A percentile compares a stretch with the other conserved stretches of the same genome.
These are phyloP conservation scores for Halesus radiatus DNA, from an alignment of 1,140 invertebrate species.

Conservation along the genomic window DNA sequence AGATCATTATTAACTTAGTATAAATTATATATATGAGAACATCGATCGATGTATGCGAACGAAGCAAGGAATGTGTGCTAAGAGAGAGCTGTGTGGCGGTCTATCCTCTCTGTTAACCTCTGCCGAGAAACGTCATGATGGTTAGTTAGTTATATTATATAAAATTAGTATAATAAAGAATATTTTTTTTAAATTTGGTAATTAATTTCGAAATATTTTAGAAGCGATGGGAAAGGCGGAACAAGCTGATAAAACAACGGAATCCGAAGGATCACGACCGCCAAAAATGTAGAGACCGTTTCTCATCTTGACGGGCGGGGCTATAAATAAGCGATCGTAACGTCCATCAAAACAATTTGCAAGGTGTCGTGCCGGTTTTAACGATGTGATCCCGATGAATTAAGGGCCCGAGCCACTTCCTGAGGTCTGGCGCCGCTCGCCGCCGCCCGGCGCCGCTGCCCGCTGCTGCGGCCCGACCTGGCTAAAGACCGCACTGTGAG, in stretches of 20 bases:
- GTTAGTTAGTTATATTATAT: no score
- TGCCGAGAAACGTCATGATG: no score
- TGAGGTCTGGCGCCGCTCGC: conserved; percentile 22
- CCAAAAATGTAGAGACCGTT: not conserved
- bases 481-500: not conserved
- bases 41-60: no score
- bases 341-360: conserved; percentile 27
- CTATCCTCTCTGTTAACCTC: no score
- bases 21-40: no score
- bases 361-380: not conserved
- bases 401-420: conserved; percentile 19
- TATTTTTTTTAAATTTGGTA: no score
- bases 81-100: no score
- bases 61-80: no score
- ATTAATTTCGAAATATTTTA: no score
- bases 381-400: conserved; percentile 15
- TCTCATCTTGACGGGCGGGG: not conserved
- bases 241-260: not conserved
- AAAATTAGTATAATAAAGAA: no score
- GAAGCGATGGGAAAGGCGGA: no score
- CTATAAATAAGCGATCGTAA: not conserved
- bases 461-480: not conserved
- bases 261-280: not conserved
- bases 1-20: no score
- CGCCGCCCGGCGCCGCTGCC: not conserved